Percentiles rank a stretch among this genome's conserved stretches.
phyloP scores from a whole-genome alignment of 92 coral and sea anemone species.

The Siderastrea siderea region DNA sequence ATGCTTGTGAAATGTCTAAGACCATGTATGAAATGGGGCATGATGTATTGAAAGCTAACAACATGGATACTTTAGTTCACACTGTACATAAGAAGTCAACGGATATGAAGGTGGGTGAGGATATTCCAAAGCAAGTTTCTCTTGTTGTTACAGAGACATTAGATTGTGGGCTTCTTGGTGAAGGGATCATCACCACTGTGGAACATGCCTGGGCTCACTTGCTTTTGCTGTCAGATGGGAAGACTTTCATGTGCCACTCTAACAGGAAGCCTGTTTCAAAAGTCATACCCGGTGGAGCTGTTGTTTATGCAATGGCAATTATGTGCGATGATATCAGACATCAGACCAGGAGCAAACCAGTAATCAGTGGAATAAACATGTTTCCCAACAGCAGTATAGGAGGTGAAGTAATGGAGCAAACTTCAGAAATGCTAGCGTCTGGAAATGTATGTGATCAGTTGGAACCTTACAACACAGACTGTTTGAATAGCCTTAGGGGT shows the following conservation, averaged over 20 bases:
- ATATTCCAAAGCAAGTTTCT: conserved; percentile 76
- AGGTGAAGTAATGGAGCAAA: conserved; percentile 78
- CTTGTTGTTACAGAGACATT: conserved; percentile 93
- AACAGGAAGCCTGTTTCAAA: conserved; percentile 33
- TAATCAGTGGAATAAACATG: conserved; percentile 66
- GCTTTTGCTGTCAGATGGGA: conserved; percentile 39
- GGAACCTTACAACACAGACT: conserved; percentile 96
- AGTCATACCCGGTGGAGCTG: conserved; percentile 91
- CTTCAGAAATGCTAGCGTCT: conserved; percentile 15
- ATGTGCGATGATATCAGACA: conserved; percentile 80
- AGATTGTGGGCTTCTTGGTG: conserved; percentile 98
- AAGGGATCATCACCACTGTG: conserved; percentile 90
- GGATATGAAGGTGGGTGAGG: conserved; percentile 80
- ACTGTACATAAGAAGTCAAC: conserved; percentile 91
- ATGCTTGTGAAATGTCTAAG: conserved; percentile 97
- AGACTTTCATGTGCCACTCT: too few relatives aligned
- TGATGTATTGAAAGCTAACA: conserved; percentile 87
- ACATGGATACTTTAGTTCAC: conserved; percentile 79
- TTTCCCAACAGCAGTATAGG: conserved; percentile 75
- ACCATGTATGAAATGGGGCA: conserved; percentile 94
- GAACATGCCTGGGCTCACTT: conserved; percentile 87
- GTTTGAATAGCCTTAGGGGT: conserved; percentile 65
- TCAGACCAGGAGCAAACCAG: conserved; percentile 64
- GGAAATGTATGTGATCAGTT: conserved; percentile 36
- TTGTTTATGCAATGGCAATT: conserved; percentile 83